Base-by-base conservation (phyloP, 2,113 vertebrate species). In the Forbesichthys papilliferus region DNA sequence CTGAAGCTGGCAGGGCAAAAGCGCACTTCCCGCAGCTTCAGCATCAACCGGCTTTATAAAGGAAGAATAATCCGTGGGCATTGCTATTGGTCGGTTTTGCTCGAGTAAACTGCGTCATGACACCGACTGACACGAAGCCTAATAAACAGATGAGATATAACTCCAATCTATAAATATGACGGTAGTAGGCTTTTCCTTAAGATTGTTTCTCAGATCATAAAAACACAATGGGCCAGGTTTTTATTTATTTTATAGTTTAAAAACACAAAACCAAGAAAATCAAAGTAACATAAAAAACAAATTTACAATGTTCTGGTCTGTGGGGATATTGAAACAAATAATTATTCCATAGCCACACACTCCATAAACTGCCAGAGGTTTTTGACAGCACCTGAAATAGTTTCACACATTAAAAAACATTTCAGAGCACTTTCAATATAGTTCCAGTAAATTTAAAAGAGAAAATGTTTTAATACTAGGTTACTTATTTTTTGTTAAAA, bases 401-500 rank as follows among this genome's bases (percentile, higher is more conserved):
- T 42, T 42, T 42, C 36, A 54, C 52, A 54, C 52, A n/a, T 16
- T 16, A 13, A 14, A 49, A 49, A 58, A 47, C 3, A n/a, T 9
- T 7, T 18, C 54, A 56, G 13, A 56, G 12, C 54, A 16, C 5
- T 16, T 56, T 48, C 56, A 68, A 64, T 42, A 64, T 59, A 16
- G 33, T 53, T 14, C 11, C 10, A 36, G 46, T 1, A 34, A 13
- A 56, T 6, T 14, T 16, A 11, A 16, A 13, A 46, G 14, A 63
- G 10, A 11, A 1, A n/a, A 3, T 3, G 3, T 14, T 27, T 27
- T 27, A 27, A 27, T 27, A 27, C 27, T 27, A 27, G 6, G 54
- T 9, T 42, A 42, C 60, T 91, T 69, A 98, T 56, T 87, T 94
- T 72, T 93, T 93, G 74, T 94, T 94, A 83, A 97, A 99, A 0